Base-by-base conservation (phyloP, 2,888 invertebrate species). In the Drosophila antonietae region DNA sequence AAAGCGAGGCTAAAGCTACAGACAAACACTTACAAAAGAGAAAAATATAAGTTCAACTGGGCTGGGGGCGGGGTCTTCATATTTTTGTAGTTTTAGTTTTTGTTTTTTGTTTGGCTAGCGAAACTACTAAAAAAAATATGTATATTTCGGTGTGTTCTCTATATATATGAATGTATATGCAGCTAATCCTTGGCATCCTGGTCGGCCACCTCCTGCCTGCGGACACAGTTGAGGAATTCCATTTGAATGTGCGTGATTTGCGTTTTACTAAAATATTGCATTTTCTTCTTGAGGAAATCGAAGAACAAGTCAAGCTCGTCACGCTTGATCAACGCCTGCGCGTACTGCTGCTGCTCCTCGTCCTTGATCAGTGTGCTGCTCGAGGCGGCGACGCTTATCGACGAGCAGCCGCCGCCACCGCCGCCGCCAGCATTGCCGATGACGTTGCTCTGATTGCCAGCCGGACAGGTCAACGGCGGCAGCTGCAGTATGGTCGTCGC, bases 231-330 rank as follows among this genome's bases (percentile, higher is more conserved):
- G 5, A 92, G 74, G 70, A 92, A 91, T 64, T 92, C 92, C 65
- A 92, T 90, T 68, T 92, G 92, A 60, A 92, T 91, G 35, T 89
- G 85, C 39, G 92, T 91, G 3, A 92, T 91, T 60, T 92, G 92
- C 14, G 90, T 87, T 23, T 89, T 83, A 18, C 91, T 84, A 49
- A 92, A 89, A 41, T 83, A 90, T 77, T 91, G 91, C 59, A 92
- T 91, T 75, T 92, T 92, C 70, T 90, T 91, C 62, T 92, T 92
- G 7, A 92, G 80, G 53, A 92, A 92, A 39, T 91, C 90, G 55
- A 92, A 92, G 56, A 92, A 92, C 62, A 92, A 75, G 81, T 92
- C 92, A 28, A 92, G 74, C 62, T 92, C 92, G 20, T 92, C 92
- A 1, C 90, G 89, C 60, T 77, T 83, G 49, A 86, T 71, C 23